Conservation (phyloP, 2,113 vertebrate genomes). For the Maccullochella peelii region DNA sequence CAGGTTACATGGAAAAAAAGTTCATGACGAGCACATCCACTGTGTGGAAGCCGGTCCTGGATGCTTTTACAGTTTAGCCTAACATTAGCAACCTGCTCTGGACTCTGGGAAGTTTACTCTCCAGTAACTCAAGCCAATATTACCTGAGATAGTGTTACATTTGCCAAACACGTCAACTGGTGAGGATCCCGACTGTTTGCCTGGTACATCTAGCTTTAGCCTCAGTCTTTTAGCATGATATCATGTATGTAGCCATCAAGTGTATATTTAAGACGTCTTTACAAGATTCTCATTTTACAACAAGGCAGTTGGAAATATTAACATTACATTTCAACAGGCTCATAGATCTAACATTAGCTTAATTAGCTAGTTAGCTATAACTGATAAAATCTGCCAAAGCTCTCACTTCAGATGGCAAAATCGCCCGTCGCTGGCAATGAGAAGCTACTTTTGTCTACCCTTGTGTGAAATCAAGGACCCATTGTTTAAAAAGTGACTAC, state of each 20-base stretch:
- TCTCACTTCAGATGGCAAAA: not conserved
- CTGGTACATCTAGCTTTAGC: too few relatives aligned
- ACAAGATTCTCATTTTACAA: not conserved
- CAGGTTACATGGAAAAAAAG: too few relatives aligned
- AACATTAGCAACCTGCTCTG: not conserved
- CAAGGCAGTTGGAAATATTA: not conserved
- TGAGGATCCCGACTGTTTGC: not conserved
- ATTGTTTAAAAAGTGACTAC: too few relatives aligned
- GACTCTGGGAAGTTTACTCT: not conserved
- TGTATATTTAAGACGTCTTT: not conserved
- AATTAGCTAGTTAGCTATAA: too few relatives aligned
- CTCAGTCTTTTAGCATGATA: too few relatives aligned
- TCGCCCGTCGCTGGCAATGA: fast-evolving
- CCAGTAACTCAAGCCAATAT: not conserved
- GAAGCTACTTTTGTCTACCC: too few relatives aligned
- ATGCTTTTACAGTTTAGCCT: not conserved
- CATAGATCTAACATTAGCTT: not conserved
- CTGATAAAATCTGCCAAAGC: not conserved
- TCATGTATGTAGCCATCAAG: too few relatives aligned
- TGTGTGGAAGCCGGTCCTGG: too few relatives aligned
- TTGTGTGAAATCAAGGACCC: too few relatives aligned
- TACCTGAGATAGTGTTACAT: not conserved
- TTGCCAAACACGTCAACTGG: not conserved
- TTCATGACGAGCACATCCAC: too few relatives aligned
- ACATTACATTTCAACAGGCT: not conserved